Evolutionary conservation across 1,140 invertebrate species (phyloP).

Genomic region (Papilio dardanus): DNA sequence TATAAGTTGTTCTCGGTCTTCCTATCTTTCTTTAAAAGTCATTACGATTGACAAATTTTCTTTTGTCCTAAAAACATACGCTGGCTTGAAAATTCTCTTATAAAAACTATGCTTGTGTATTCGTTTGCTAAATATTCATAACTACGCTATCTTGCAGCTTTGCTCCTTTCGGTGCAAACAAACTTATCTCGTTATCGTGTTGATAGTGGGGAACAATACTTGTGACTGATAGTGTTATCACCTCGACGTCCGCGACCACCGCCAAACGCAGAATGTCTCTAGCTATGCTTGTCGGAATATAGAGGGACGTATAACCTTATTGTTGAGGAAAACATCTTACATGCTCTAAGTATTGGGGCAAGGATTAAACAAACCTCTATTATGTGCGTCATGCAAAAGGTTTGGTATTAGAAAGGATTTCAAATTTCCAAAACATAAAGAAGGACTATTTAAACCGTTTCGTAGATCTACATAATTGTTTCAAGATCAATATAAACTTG

Average conservation of each 20-base stretch:
- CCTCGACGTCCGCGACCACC: neutral
- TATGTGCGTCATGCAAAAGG: no score
- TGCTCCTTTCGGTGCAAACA: neutral
- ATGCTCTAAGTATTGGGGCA: no score
- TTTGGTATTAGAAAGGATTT: no score
- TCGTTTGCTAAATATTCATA: neutral
- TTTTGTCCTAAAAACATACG: neutral
- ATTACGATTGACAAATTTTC: no score
- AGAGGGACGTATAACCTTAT: neutral
- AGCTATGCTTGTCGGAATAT: neutral
- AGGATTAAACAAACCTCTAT: no score
- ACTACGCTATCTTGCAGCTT: neutral
- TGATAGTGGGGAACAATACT: slow-evolving; percentile 31
- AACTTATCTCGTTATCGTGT: neutral
- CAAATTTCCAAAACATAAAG: neutral
- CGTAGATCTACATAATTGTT: no score
- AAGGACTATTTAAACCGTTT: neutral
- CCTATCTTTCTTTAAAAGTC: no score
- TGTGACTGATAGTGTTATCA: slow-evolving; percentile 12
- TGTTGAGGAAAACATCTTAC: no score
- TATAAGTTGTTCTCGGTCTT: no score
- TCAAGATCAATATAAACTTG: neutral
- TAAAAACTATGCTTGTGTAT: neutral
- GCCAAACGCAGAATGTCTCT: neutral
- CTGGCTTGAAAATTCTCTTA: neutral